Conservation (phyloP, 2,797 vertebrate genomes). For the Lithobates sylvaticus region DNA sequence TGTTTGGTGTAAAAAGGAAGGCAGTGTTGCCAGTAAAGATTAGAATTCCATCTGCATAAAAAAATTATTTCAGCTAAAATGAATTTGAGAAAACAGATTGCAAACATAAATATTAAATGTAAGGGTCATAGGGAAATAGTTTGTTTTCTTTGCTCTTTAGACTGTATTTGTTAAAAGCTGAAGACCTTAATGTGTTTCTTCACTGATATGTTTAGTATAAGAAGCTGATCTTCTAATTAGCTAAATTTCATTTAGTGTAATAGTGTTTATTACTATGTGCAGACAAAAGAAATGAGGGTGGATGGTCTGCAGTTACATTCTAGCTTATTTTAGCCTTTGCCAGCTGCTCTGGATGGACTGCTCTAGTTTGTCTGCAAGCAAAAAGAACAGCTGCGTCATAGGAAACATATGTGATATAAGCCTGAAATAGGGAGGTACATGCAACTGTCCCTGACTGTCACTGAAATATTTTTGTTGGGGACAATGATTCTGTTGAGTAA, state of each 20-base stretch:
- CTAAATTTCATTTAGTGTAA: not conserved
- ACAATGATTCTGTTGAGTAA: not conserved
- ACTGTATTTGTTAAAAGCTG: not conserved
- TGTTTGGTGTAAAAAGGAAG: too few species aligned
- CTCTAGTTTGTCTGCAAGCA: constrained; percentile 24
- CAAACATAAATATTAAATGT: too few species aligned
- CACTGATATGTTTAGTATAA: not conserved
- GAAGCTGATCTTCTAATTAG: not conserved
- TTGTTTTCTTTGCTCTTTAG: not conserved
- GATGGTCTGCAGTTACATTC: not conserved
- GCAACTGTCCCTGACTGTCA: constrained; percentile 6
- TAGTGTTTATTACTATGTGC: not conserved
- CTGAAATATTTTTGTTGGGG: not conserved
- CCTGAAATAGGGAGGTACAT: not conserved
- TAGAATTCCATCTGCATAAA: too few species aligned
- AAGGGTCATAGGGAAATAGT: not conserved
- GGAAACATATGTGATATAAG: constrained; percentile 1
- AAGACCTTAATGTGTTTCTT: not conserved
- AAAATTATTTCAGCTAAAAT: too few species aligned
- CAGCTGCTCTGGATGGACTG: constrained; percentile 14
- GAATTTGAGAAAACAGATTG: too few species aligned
- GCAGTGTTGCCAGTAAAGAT: too few species aligned
- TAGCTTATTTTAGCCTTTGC: constrained; percentile 3
- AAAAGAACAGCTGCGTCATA: constrained; percentile 19
- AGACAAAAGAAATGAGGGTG: not conserved